Percentiles rank a stretch among this genome's conserved stretches.
Conservation (phyloP, 2,113 vertebrate species). For the Pyrgilauda ruficollis region DNA sequence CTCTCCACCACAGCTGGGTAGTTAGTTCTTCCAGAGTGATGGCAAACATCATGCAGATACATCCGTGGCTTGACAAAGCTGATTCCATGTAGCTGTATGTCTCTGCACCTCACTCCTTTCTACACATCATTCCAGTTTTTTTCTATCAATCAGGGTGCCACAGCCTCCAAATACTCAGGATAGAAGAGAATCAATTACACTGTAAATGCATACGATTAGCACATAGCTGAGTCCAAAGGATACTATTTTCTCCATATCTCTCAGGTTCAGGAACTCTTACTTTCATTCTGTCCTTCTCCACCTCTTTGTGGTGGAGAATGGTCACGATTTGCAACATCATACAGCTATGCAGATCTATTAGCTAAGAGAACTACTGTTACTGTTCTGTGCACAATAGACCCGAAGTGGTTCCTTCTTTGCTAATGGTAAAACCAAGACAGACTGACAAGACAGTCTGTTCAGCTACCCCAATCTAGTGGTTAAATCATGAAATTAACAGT, state of each 20-base stretch:
- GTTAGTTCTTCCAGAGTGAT: constrained; percentile 34
- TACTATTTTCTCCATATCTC: neutral
- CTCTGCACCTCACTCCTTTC: constrained; percentile 42
- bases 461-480: neutral
- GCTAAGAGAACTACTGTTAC: neutral
- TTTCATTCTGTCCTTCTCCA: neutral
- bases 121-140: constrained; percentile 31
- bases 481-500: neutral
- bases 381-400: neutral
- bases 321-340: neutral
- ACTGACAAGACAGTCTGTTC: neutral
- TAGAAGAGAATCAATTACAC: constrained; percentile 29
- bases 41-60: constrained; percentile 33
- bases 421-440: neutral
- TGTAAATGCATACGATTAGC: neutral
- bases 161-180: constrained; percentile 53
- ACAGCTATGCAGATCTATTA: neutral
- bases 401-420: neutral
- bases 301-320: neutral
- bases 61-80: constrained; percentile 29
- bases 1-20: constrained; percentile 19
- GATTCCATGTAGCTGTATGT: constrained; percentile 30
- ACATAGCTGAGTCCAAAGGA: neutral
- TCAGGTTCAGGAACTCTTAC: neutral
- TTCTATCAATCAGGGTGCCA: constrained; percentile 25